Conservation (phyloP, 1,140 invertebrate genomes). For the Stegodyphus dumicola region DNA sequence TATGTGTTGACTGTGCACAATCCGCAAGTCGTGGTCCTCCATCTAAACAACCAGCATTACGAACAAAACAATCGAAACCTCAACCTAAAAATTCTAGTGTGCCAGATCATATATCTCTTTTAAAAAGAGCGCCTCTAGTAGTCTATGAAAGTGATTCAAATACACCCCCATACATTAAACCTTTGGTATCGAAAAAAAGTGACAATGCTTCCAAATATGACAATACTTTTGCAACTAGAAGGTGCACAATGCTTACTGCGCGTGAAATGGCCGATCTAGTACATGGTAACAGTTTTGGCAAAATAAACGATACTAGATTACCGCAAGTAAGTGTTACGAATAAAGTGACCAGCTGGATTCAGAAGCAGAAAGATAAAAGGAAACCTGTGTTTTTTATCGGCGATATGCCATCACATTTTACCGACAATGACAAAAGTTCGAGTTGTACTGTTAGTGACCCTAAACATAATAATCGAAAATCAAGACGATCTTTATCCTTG, state of each 20-base stretch:
- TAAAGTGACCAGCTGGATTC: constrained; percentile 47
- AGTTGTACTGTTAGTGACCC: not conserved
- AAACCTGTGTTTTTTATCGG: constrained; percentile 55
- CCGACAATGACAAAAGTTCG: not conserved
- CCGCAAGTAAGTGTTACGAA: constrained; percentile 26
- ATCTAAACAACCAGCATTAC: constrained; percentile 22
- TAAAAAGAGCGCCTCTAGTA: not conserved
- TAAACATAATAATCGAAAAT: constrained; percentile 20
- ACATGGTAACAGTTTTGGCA: constrained; percentile 17
- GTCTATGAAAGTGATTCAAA: not conserved
- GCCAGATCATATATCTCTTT: not conserved
- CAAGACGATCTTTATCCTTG: constrained; percentile 38
- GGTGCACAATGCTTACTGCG: constrained; percentile 44
- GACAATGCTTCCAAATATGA: not conserved
- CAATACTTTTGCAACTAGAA: not conserved
- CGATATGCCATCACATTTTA: constrained; percentile 20
- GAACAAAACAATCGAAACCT: not conserved
- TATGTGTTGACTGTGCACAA: constrained; percentile 35
- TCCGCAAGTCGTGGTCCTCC: constrained; percentile 20
- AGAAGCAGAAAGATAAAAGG: constrained; percentile 54
- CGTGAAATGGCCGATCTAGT: constrained; percentile 54
- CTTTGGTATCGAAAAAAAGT: not conserved
- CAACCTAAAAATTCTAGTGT: not conserved
- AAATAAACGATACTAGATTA: not conserved
- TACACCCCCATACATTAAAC: not conserved